Evolutionary conservation across 2,113 vertebrate species (phyloP).

Genomic region (Dipodomys merriami): DNA sequence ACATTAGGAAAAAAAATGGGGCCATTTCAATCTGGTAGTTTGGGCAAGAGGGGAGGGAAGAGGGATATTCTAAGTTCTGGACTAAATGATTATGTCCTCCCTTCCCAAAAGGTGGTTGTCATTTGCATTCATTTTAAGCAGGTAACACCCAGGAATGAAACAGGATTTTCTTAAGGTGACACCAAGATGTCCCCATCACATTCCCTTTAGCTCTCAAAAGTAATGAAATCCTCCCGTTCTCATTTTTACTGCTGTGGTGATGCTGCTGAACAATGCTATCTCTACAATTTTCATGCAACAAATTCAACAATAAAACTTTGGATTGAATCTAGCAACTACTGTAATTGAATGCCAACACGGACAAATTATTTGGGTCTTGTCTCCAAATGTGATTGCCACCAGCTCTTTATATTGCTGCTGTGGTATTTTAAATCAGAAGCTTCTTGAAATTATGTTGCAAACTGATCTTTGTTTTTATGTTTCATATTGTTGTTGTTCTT

Average conservation of each 20-base stretch:
- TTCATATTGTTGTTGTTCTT: conserved; percentile 53
- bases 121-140: conserved; percentile 49
- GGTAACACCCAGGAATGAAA: neutral
- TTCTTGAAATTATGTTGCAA: conserved; percentile 85
- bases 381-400: conserved; percentile 81
- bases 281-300: conserved; percentile 67
- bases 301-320: conserved; percentile 79
- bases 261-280: conserved; percentile 51
- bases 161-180: conserved; percentile 29
- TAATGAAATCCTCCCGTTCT: conserved; percentile 74
- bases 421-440: conserved; percentile 82
- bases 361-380: conserved; percentile 54
- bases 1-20: conserved; percentile 52
- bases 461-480: conserved; percentile 77
- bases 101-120: neutral
- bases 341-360: neutral
- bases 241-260: conserved; percentile 76
- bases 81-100: neutral
- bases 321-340: conserved; percentile 54
- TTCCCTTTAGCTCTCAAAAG: conserved; percentile 64
- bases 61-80: neutral
- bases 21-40: conserved; percentile 32
- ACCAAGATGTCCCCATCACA: conserved; percentile 7
- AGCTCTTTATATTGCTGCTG: conserved; percentile 86
- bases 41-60: neutral